Evolutionary conservation across 2,888 invertebrate species (phyloP).

Genomic region (Microplitis manilae): DNA sequence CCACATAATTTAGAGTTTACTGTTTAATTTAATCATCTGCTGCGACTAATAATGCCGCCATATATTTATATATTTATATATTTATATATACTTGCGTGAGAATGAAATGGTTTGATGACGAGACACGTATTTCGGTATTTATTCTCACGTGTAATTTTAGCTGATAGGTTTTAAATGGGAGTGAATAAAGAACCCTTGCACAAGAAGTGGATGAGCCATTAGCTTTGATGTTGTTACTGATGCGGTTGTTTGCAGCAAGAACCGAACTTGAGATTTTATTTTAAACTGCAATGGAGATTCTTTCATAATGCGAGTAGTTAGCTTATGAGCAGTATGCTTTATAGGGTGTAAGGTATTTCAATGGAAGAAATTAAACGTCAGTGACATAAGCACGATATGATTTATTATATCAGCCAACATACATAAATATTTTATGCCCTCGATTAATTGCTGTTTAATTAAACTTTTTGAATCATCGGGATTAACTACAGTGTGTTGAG

Average conservation of each 20-base stretch:
- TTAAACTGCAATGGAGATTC: background rate
- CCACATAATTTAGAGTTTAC: background rate
- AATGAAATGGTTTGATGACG: background rate
- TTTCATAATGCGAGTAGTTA: background rate
- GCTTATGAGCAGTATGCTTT: constrained; percentile 31
- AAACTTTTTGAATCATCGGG: constrained; percentile 25
- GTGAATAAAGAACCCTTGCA: background rate
- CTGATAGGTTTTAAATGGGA: background rate
- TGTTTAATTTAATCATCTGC: background rate
- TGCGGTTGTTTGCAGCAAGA: background rate
- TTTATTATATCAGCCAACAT: constrained; percentile 20
- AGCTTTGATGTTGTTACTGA: background rate
- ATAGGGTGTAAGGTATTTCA: constrained; percentile 45
- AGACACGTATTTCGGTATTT: too few species aligned
- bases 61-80: background rate
- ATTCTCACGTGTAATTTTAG: too few species aligned
- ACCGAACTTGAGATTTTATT: background rate
- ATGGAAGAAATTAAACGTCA: constrained; percentile 36
- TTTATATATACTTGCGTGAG: background rate
- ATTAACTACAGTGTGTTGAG: constrained; percentile 6
- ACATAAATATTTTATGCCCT: constrained; percentile 3
- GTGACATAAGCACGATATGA: constrained; percentile 40
- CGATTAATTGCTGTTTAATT: constrained; percentile 32
- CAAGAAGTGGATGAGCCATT: background rate
- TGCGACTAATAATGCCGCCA: background rate